A percentile compares a stretch with the other conserved stretches of the same genome.
Evolutionary conservation across 2,888 invertebrate genomes (phyloP).

Genomic region (Latheticus oryzae): DNA sequence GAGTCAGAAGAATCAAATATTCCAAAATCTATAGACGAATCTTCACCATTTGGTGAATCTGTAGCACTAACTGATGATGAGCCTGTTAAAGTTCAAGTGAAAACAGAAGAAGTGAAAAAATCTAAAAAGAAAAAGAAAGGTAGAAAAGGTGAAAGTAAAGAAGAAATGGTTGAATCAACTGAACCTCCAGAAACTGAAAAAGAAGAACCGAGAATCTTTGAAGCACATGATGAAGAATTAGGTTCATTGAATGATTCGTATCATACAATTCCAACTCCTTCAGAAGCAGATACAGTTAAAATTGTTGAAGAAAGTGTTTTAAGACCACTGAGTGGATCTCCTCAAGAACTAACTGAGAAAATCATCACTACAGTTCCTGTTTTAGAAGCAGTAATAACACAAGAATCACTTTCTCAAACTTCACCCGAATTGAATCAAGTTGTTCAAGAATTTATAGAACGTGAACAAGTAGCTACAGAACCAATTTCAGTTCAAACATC

Average conservation of each 20-base stretch:
- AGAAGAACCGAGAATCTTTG: constrained; percentile 52
- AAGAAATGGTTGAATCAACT: constrained; percentile 52
- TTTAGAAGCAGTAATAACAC: constrained; percentile 70
- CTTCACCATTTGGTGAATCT: constrained; percentile 56
- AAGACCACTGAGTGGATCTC: constrained; percentile 69
- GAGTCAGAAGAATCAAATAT: constrained; percentile 67
- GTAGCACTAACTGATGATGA: constrained; percentile 64
- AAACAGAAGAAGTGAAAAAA: constrained; percentile 52
- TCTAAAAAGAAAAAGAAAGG: constrained; percentile 61
- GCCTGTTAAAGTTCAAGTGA: constrained; percentile 47
- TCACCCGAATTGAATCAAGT: constrained; percentile 67
- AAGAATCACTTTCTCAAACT: constrained; percentile 71
- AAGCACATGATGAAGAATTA: constrained; percentile 67
- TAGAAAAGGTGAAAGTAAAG: constrained; percentile 60
- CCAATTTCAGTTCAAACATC: constrained; percentile 70
- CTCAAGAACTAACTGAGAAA: constrained; percentile 66
- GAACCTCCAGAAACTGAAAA: constrained; percentile 56
- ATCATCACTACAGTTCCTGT: constrained; percentile 70
- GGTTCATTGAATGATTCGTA: constrained; percentile 71
- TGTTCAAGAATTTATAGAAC: constrained; percentile 54
- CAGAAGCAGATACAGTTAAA: constrained; percentile 73
- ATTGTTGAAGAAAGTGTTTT: constrained; percentile 74
- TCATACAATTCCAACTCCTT: constrained; percentile 70
- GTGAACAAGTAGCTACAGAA: constrained; percentile 61
- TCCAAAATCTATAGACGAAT: constrained; percentile 66